Evolutionary conservation across 2,113 vertebrate species (phyloP), one percentile per base, ranked within the genome.

Genomic region (Stercorarius parasiticus): DNA sequence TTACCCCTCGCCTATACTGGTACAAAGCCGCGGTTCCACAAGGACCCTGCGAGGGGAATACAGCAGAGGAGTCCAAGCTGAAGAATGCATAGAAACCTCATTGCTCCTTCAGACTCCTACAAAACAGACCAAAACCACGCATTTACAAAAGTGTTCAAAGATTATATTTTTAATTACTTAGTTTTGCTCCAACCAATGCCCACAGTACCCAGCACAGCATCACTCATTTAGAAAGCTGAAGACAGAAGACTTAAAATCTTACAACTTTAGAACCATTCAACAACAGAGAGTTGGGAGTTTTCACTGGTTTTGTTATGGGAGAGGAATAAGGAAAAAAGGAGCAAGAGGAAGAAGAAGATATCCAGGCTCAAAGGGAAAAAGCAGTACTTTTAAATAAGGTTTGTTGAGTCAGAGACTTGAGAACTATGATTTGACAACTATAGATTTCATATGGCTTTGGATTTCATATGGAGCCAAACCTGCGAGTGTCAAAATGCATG

Each of bases 1-100:
- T 52, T 69, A 18, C 3, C 15, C 20, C 34, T 43, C 0, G 0
- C 29, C 53, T 56, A 4, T 17, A 18, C 7, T 2, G 3, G 9
- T 9, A n/a, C 5, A 21, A 13, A 9, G 45, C 4, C 2, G 36
- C 13, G 42, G 7, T 13, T 70, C 42, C 69, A 90, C 32, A 70
- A 7, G 9, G 34, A 62, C 12, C 26, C 25, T 11, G 15, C 1
- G 2, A 73, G 26, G 58, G 36, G 10, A 72, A 52, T 1, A 53
- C 42, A 84, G 55, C 26, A 65, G 38, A 59, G 29, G 5, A 56
- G 14, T 5, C 10, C 0, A 1, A 62, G n/a, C 13, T 78, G 32
- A 71, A 52, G 27, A 23, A 67, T 32, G 16, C 32, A 55, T 42
- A 78, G 56, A 67, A 86, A 36, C 21, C 34, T 87, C 6, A 1